Evolutionary conservation across 1,140 invertebrate species (phyloP).

Genomic region (Lerema accius): DNA sequence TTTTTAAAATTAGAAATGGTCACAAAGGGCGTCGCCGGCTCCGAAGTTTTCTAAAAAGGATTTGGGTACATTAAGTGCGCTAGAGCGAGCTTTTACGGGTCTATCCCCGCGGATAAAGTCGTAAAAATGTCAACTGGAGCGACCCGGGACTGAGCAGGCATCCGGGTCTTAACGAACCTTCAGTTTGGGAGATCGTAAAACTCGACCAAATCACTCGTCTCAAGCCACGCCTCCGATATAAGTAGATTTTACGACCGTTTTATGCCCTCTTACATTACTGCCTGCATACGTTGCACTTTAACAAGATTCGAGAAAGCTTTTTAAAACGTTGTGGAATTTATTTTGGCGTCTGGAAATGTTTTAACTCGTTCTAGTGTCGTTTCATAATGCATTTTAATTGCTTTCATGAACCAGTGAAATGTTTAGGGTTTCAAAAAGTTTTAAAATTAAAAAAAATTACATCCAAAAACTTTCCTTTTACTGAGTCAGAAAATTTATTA

Average conservation of each 20-base stretch:
- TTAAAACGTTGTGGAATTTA: conserved; percentile 1
- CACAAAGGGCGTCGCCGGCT: conserved; percentile 59
- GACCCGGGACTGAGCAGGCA: conserved; percentile 37
- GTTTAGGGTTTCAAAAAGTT: too few relatives aligned
- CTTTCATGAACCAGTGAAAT: too few relatives aligned
- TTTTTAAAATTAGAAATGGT: conserved; percentile 69
- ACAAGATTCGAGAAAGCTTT: conserved; percentile 24
- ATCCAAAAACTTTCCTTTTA: too few relatives aligned
- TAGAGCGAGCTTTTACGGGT: conserved; percentile 52
- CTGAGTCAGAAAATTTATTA: conserved; percentile 11
- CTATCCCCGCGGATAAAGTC: conserved; percentile 61
- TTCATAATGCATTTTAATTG: too few relatives aligned
- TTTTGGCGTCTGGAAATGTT: not conserved
- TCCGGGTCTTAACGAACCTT: conserved; percentile 54
- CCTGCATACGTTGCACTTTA: conserved; percentile 34
- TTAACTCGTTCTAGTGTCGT: conserved; percentile 3
- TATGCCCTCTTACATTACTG: conserved; percentile 31
- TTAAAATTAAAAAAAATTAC: too few relatives aligned
- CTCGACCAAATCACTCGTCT: conserved; percentile 49
- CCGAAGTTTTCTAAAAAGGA: conserved; percentile 52
- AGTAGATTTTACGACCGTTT: conserved; percentile 54
- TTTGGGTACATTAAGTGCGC: conserved; percentile 57
- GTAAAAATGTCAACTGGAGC: conserved; percentile 68
- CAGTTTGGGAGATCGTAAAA: conserved; percentile 62
- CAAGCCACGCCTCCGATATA: conserved; percentile 44